phyloP scores from a whole-genome alignment of 1,140 invertebrate genomes.

The Aphidius ervi region DNA sequence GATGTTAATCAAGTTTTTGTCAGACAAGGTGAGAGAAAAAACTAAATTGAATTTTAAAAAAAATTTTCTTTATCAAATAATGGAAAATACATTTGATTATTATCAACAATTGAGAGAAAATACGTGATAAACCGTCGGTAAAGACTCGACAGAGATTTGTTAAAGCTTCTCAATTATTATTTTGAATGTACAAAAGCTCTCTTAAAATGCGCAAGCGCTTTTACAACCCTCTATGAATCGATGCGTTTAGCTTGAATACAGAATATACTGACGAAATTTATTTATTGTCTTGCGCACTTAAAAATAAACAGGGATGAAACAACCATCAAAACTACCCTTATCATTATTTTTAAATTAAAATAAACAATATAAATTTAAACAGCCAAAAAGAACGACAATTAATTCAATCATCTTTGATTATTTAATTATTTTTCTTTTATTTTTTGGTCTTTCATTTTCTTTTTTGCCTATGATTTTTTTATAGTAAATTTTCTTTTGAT shows the following conservation, averaged over 20 bases:
- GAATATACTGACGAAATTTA: no score
- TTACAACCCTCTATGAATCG: slow-evolving; percentile 10
- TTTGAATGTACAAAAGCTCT: background rate
- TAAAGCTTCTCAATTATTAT: background rate
- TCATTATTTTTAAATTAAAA: no score
- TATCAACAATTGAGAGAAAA: slow-evolving; percentile 22
- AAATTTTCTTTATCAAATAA: background rate
- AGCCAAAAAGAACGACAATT: no score
- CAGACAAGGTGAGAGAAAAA: slow-evolving; percentile 63
- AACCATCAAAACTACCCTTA: no score
- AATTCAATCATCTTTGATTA: no score
- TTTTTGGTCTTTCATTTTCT: no score
- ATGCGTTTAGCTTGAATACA: slow-evolving; percentile 4
- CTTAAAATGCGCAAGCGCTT: slow-evolving; percentile 15
- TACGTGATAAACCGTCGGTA: slow-evolving; percentile 1
- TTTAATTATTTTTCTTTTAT: no score
- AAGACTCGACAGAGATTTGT: background rate
- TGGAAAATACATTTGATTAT: background rate
- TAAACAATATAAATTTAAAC: no score
- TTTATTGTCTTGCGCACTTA: no score
- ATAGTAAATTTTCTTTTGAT: no score
- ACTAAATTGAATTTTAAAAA: background rate
- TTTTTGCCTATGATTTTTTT: no score
- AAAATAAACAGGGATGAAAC: no score
- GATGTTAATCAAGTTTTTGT: slow-evolving; percentile 93